Conservation (phyloP, 2,888 invertebrate species). For the Drosophila peninsularis region DNA sequence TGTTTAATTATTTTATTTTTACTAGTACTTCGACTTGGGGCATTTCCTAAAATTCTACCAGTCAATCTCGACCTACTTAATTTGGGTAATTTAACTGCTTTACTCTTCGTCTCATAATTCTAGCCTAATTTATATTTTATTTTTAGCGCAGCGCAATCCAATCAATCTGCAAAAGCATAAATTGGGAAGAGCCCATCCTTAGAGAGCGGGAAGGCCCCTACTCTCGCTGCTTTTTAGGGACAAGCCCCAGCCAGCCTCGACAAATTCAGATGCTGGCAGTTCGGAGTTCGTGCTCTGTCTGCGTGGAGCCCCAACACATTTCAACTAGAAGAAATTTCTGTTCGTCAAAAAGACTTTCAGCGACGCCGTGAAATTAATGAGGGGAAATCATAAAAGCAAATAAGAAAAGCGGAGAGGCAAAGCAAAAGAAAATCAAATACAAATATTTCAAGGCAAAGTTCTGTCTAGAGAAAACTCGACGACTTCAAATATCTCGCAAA, state of each 20-base stretch:
- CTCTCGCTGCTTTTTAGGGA: not conserved
- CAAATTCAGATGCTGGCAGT: too few relatives aligned
- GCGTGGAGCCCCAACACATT: slow-evolving; percentile 13
- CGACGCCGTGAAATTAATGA: slow-evolving; percentile 37
- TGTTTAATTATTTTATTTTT: too few relatives aligned
- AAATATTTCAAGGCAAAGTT: slow-evolving; percentile 66
- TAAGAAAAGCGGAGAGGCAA: slow-evolving; percentile 32
- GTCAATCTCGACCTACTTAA: not conserved
- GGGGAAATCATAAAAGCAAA: slow-evolving; percentile 58
- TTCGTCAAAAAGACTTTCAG: not conserved
- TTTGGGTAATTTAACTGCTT: not conserved
- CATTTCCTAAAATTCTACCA: too few relatives aligned
- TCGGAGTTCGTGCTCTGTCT: not conserved
- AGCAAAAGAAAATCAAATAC: slow-evolving; percentile 36
- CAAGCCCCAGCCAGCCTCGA: not conserved
- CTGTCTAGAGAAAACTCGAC: slow-evolving; percentile 18
- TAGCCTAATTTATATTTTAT: not conserved
- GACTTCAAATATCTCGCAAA: slow-evolving; percentile 58
- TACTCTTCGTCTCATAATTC: not conserved
- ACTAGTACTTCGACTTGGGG: too few relatives aligned
- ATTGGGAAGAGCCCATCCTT: not conserved
- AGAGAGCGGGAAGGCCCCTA: not conserved
- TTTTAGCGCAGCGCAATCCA: not conserved
- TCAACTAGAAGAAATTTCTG: slow-evolving; percentile 13
- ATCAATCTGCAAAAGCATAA: not conserved